A percentile compares a stretch with the other conserved stretches of the same genome.
phyloP scores from a whole-genome alignment of 1,140 invertebrate species.

The Telenomus remus region DNA sequence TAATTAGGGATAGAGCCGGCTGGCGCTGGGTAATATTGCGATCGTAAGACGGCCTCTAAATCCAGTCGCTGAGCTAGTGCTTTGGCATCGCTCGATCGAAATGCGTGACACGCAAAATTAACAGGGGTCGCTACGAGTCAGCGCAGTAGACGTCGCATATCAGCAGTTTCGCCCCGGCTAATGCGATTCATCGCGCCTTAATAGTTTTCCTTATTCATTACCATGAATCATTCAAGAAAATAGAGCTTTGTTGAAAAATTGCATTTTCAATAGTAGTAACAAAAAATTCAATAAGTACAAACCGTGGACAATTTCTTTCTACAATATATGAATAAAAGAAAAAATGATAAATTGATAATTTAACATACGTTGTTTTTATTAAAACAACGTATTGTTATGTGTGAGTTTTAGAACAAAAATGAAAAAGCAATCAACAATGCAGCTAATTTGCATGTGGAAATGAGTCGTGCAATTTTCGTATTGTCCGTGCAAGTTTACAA shows the following conservation, averaged over 20 bases:
- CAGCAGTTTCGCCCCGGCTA: conserved; percentile 1
- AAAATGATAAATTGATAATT: too few species aligned
- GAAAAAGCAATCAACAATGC: background rate
- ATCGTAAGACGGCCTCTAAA: conserved; percentile 19
- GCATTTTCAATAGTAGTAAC: too few species aligned
- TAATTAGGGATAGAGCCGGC: conserved; percentile 34
- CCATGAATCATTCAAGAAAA: too few species aligned
- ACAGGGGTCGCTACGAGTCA: conserved; percentile 8
- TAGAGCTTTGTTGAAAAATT: too few species aligned
- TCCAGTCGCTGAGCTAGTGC: conserved; percentile 11
- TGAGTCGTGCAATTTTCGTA: background rate
- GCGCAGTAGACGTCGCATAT: conserved; percentile 19
- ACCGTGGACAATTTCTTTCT: too few species aligned
- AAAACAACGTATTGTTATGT: too few species aligned
- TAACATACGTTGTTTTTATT: too few species aligned
- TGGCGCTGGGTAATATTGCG: conserved; percentile 20
- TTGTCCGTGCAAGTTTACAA: background rate
- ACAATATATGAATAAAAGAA: too few species aligned
- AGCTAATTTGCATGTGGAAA: too few species aligned
- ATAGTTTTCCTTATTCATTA: too few species aligned
- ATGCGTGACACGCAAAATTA: conserved; percentile 24
- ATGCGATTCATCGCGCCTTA: too few species aligned
- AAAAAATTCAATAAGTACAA: too few species aligned
- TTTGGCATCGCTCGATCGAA: conserved; percentile 29
- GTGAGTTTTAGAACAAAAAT: background rate